Conservation (phyloP, 1,140 invertebrate species). For the Cydia amplana region DNA sequence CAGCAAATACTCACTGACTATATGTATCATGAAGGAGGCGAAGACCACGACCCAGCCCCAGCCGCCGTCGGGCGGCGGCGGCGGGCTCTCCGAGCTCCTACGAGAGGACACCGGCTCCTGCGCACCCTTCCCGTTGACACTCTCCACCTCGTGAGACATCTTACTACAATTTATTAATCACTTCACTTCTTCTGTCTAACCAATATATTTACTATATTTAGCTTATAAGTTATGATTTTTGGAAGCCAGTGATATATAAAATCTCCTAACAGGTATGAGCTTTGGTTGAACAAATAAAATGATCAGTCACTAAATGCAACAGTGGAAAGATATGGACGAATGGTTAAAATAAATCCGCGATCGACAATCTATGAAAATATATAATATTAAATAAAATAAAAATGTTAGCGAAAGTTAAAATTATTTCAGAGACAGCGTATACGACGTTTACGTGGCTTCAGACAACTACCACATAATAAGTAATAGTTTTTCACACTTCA, state of each 20-base stretch:
- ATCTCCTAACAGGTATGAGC: neutral
- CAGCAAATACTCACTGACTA: conserved; percentile 88
- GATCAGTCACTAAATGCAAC: conserved; percentile 1
- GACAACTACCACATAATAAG: no score
- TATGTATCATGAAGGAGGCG: conserved; percentile 94
- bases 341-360: neutral
- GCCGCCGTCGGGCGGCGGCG: conserved; percentile 84
- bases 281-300: neutral
- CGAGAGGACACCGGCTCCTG: conserved; percentile 46
- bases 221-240: conserved; percentile 37
- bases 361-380: no score
- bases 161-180: conserved; percentile 36
- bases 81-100: conserved; percentile 57
- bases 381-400: no score
- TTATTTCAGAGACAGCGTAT: no score
- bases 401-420: no score
- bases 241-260: conserved; percentile 1
- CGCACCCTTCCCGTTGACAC: conserved; percentile 58
- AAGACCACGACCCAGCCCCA: conserved; percentile 97
- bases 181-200: conserved; percentile 15
- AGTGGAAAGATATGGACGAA: neutral
- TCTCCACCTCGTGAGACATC: conserved; percentile 76
- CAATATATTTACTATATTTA: no score
- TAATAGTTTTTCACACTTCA: no score
- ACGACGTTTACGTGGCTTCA: no score